Base-by-base conservation (phyloP, 2,797 vertebrate genomes). In the Gallinago solitaria region DNA sequence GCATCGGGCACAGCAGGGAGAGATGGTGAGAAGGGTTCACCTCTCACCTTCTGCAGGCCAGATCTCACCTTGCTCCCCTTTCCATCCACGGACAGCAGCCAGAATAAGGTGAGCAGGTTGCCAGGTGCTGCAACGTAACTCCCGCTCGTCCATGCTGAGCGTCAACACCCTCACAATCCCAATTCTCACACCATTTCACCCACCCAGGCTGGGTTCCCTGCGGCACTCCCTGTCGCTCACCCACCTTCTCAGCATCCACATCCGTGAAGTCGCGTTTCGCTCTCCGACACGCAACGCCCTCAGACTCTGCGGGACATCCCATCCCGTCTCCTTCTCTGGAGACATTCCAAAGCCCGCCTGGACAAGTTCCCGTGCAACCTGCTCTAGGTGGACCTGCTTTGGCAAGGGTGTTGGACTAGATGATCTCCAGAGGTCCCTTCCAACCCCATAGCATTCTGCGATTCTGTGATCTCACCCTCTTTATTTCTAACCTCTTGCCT, bases 1-100 rank as follows among this genome's bases (percentile, higher is more conserved):
- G 15, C 43, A 63, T 10, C 0, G 0, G 43, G 21, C 15, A 16
- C 3, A 7, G 23, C 2, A 13, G 6, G 32, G n/a, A 70, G 39
- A 77, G 20, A 77, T 0, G 2, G 39, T 0, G 18, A 91, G 53
- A 61, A 41, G 25, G 91, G 13, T 19, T 74, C n/a, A 39, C 3
- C 25, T 73, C 53, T 81, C 15, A 3, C 64, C 80, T 86, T 86
- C 57, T 78, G 53, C 41, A 65, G 35, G 35, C 35, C 39, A 63
- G 64, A 68, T 30, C 41, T 81, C 73, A 60, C 33, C 39, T 57
- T 48, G 12, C 2, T 51, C 24, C 18, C 6, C 15, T 30, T 60
- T 69, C 27, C 53, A 37, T 3, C 5, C 2, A 76, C 4, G 25
- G 24, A 54, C 0, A 83, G 32, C n/a, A 65, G 53, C 32, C 78